phyloP scores from a whole-genome alignment of 2,888 invertebrate species.

The Ochropacha duplaris region DNA sequence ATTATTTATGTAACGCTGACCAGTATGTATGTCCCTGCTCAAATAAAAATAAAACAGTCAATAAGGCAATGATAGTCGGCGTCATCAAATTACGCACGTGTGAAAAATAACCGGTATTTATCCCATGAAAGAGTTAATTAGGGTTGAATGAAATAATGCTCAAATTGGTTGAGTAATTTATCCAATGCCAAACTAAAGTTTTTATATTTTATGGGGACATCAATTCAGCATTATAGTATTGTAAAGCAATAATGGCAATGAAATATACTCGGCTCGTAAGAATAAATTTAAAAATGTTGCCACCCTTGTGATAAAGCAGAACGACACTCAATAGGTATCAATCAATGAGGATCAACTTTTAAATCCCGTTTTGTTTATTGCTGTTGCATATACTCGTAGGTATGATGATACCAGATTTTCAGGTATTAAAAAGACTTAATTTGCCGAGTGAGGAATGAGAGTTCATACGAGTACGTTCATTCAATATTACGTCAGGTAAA shows the following conservation, averaged over 20 bases:
- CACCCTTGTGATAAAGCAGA: constrained; percentile 12
- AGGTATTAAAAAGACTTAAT: neutral
- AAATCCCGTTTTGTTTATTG: neutral
- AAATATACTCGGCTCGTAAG: constrained; percentile 18
- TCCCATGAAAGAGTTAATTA: constrained; percentile 31
- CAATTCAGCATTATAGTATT: constrained; percentile 29
- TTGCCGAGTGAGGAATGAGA: neutral
- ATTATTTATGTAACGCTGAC: no score
- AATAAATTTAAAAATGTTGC: constrained; percentile 9
- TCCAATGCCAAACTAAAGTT: constrained; percentile 37
- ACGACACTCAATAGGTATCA: constrained; percentile 13
- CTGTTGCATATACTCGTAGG: no score
- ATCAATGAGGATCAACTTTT: constrained; percentile 13
- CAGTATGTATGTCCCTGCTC: no score
- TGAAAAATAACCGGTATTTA: constrained; percentile 32
- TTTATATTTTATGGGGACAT: constrained; percentile 31
- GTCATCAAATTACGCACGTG: constrained; percentile 21
- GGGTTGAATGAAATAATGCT: constrained; percentile 36
- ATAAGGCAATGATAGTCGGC: constrained; percentile 10
- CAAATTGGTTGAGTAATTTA: constrained; percentile 47
- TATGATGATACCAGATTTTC: neutral
- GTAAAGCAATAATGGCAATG: constrained; percentile 21
- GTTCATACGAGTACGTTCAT: constrained; percentile 11
- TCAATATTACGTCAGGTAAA: neutral
- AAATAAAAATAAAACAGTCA: neutral